Conservation (phyloP, 2,797 vertebrate genomes). For the Chromobotia macracanthus region DNA sequence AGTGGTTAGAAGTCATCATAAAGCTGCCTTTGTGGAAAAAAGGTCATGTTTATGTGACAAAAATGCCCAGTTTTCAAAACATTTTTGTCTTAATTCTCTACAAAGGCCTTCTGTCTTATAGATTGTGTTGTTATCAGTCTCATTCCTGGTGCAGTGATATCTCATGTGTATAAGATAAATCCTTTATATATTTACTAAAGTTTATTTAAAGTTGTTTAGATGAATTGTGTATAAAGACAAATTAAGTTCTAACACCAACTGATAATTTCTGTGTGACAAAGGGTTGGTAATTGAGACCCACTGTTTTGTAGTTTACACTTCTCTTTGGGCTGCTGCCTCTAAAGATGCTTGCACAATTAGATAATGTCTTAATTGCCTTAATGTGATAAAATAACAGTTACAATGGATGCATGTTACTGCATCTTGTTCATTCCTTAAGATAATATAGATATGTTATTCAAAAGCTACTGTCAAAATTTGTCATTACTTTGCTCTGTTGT, state of each 20-base stretch:
- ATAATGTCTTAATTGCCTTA: slow-evolving; percentile 48
- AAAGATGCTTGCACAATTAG: background rate
- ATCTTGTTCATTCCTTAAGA: background rate
- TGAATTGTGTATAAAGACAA: background rate
- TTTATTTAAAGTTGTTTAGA: slow-evolving; percentile 4
- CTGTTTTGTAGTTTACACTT: background rate
- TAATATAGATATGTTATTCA: background rate
- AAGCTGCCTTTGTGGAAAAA: background rate
- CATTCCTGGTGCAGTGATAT: background rate
- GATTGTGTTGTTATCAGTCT: background rate
- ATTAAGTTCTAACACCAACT: background rate
- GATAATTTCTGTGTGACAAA: too few species aligned
- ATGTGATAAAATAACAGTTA: slow-evolving; percentile 15
- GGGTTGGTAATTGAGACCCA: background rate
- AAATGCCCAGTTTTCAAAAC: slow-evolving; percentile 17
- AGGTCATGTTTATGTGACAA: background rate
- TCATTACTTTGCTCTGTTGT: background rate
- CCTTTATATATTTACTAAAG: background rate
- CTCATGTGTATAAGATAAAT: background rate
- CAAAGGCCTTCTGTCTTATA: background rate
- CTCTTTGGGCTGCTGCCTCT: background rate
- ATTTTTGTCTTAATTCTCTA: slow-evolving; percentile 31
- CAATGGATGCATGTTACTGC: background rate
- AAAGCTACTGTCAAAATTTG: background rate
- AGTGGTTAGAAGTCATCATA: background rate